Evolutionary conservation across 2,888 invertebrate species (phyloP), one percentile per base, ranked within the genome.

Genomic region (Lottia gigantea): DNA sequence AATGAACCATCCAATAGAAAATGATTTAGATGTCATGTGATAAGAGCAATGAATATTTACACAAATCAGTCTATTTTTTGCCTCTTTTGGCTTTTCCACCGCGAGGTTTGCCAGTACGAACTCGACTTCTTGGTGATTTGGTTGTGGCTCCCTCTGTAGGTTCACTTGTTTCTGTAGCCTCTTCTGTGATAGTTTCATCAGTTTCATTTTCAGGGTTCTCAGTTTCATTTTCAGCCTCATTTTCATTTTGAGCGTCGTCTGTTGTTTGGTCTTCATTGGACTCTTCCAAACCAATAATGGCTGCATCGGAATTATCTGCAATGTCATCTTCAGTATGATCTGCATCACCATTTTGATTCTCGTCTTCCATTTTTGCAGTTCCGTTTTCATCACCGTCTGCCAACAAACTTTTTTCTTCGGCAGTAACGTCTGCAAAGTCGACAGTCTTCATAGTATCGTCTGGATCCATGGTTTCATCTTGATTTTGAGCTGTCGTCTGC

Each of bases 401-500:
- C 62, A 64, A n/a, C 49, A 46, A 62, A 40, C 26, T n/a, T 61
- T 25, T 40, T 14, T 65, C 55, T 14, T 49, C 64, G 8, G 55
- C 40, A 2, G 31, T 40, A 15, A 25, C 49, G 15, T 66, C 66
- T 1, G 49, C 16, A 1, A n/a, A 2, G 16, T 46, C 49, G 19
- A 64, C 40, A 14, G 31, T 46, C 15, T 62, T 68, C 19, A 31
- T 66, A 23, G 49, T 8, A 25, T 66, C 65, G 4, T 16, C 67
- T 8, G 14, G 12, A 23, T 68, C 68, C 46, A 68, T 66, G 23
- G 67, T 61, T n/a, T 64, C 11, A n/a, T 70, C 68, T 25, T 69
- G 61, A 46, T 62, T 11, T 16, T 49, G 19, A 40, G 65, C 40
- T 7, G 6, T 23, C 61, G 62, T 23, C 14, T 23, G 61, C 26